A percentile compares a stretch with the other conserved stretches of the same genome.
phyloP scores from a whole-genome alignment of 1,140 invertebrate genomes.

The Drosophila athabasca region DNA sequence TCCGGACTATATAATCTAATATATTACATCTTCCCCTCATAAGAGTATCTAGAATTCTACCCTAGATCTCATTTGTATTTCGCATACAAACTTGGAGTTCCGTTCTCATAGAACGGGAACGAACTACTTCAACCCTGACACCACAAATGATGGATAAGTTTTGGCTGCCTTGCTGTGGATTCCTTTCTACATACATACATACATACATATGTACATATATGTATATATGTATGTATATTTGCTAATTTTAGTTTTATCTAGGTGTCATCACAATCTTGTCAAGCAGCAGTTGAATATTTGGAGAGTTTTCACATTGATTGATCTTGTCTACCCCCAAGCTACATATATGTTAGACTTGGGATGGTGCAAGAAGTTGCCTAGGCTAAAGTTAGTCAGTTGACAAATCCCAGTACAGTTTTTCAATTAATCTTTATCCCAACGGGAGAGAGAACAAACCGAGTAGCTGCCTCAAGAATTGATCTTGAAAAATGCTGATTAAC shows the following conservation, averaged over 20 bases:
- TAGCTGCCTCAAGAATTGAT: background rate
- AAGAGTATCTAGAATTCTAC: too few relatives aligned
- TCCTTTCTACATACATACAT: slow-evolving; percentile 32
- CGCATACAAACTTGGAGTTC: slow-evolving; percentile 16
- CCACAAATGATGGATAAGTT: slow-evolving; percentile 55
- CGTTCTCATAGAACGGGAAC: slow-evolving; percentile 25
- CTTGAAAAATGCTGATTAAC: slow-evolving; percentile 80
- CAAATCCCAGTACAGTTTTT: slow-evolving; percentile 55
- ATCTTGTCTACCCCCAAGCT: slow-evolving; percentile 32
- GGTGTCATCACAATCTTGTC: slow-evolving; percentile 52
- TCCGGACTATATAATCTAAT: too few relatives aligned
- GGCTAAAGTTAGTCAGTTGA: slow-evolving; percentile 48
- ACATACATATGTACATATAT: background rate
- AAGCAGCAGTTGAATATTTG: slow-evolving; percentile 21
- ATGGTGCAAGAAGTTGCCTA: too few relatives aligned
- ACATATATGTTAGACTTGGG: slow-evolving; percentile 43
- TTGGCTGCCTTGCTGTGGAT: slow-evolving; percentile 25
- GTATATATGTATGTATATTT: background rate
- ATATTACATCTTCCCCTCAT: too few relatives aligned
- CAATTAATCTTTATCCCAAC: slow-evolving; percentile 64
- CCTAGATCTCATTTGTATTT: slow-evolving; percentile 12
- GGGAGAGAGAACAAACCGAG: slow-evolving; percentile 15
- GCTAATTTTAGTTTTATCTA: slow-evolving; percentile 57
- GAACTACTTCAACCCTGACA: slow-evolving; percentile 52
- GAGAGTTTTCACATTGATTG: slow-evolving; percentile 47